phyloP scores from a whole-genome alignment of 2,888 invertebrate species.

The Melanophora roralis region DNA sequence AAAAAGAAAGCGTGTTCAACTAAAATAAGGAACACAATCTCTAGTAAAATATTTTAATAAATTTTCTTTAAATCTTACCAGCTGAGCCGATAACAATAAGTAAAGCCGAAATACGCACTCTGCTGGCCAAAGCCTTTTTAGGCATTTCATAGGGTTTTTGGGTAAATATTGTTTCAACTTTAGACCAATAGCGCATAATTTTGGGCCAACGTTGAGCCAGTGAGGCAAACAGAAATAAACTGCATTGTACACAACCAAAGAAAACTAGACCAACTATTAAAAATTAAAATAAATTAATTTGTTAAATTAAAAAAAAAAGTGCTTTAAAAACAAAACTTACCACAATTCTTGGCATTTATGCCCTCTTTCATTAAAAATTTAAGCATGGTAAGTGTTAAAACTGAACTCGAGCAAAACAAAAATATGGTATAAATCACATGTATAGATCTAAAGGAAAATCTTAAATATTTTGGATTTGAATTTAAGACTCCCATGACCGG shows the following conservation, averaged over 20 bases:
- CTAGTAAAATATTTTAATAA: background rate
- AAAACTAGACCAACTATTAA: slow-evolving; percentile 74
- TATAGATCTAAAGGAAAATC: slow-evolving; percentile 69
- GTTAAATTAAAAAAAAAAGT: background rate
- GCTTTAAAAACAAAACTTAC: slow-evolving; percentile 63
- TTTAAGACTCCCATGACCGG: slow-evolving; percentile 78
- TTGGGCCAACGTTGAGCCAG: slow-evolving; percentile 73
- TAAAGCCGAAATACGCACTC: slow-evolving; percentile 68
- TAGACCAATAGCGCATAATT: slow-evolving; percentile 72
- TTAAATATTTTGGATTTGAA: slow-evolving; percentile 72
- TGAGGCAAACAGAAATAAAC: slow-evolving; percentile 70
- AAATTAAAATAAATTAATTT: background rate
- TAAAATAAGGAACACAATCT: slow-evolving; percentile 35
- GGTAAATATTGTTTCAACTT: slow-evolving; percentile 71
- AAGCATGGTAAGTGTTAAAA: slow-evolving; percentile 64
- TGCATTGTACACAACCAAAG: slow-evolving; percentile 69
- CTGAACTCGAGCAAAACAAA: slow-evolving; percentile 65
- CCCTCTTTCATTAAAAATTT: slow-evolving; percentile 68
- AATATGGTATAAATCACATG: slow-evolving; percentile 66
- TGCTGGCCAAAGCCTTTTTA: slow-evolving; percentile 65
- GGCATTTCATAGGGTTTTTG: slow-evolving; percentile 70
- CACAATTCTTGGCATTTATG: slow-evolving; percentile 73
- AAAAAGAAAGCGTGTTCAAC: slow-evolving; percentile 72
- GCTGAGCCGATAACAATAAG: slow-evolving; percentile 68
- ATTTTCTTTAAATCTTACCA: slow-evolving; percentile 61